phyloP scores from a whole-genome alignment of 2,888 invertebrate species.

The Macaria notata region DNA sequence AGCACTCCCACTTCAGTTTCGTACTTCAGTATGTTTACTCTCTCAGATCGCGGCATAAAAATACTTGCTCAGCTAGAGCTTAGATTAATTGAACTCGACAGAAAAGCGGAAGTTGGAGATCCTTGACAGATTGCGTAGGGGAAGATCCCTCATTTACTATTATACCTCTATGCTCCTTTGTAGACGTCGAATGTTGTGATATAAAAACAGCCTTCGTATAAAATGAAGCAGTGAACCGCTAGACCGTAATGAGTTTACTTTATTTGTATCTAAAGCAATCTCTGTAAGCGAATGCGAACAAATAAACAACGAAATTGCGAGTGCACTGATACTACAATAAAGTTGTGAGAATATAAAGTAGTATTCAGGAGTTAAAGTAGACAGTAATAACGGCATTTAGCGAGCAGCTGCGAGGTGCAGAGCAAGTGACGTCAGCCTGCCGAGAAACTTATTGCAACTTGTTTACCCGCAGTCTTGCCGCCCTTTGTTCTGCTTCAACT shows the following conservation, averaged over 20 bases:
- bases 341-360: slow-evolving; percentile 22
- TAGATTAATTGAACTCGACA: slow-evolving; percentile 36
- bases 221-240: background rate
- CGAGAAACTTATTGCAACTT: slow-evolving; percentile 74
- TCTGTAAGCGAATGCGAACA: background rate
- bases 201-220: slow-evolving; percentile 5
- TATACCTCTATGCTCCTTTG: slow-evolving; percentile 10
- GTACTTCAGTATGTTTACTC: slow-evolving; percentile 7
- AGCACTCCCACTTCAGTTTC: slow-evolving; percentile 9
- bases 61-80: slow-evolving; percentile 25
- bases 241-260: background rate
- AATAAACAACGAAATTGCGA: background rate
- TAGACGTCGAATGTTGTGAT: slow-evolving; percentile 1
- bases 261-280: background rate
- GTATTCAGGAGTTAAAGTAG: slow-evolving; percentile 43
- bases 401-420: slow-evolving; percentile 39
- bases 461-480: slow-evolving; percentile 68
- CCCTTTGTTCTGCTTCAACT: slow-evolving; percentile 70
- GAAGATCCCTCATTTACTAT: slow-evolving; percentile 27
- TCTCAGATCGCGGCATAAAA: slow-evolving; percentile 20
- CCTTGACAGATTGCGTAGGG: slow-evolving; percentile 36
- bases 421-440: slow-evolving; percentile 53
- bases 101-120: slow-evolving; percentile 34
- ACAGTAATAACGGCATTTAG: slow-evolving; percentile 61
- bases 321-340: slow-evolving; percentile 1